Evolutionary conservation across 2,113 vertebrate genomes (phyloP).

Genomic region (Rhinichthys klamathensis): DNA sequence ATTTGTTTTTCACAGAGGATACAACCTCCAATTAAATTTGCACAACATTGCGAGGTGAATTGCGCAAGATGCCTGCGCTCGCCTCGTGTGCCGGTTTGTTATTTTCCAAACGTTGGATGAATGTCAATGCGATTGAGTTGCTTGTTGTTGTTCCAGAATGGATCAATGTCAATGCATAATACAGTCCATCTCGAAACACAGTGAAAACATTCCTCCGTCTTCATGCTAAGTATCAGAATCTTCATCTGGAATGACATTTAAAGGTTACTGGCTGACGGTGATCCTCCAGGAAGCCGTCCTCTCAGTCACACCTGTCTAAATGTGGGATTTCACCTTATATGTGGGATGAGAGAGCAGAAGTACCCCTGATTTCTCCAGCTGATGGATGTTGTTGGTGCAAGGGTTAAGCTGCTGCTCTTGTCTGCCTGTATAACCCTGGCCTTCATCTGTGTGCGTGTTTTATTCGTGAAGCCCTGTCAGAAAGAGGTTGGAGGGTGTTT

Average conservation of each 20-base stretch:
- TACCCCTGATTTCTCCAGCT: conserved; percentile 33
- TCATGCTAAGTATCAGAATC: conserved; percentile 34
- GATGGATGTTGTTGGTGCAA: conserved; percentile 52
- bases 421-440: conserved; percentile 33
- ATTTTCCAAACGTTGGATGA: conserved; percentile 30
- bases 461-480: conserved; percentile 53
- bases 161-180: conserved; percentile 41
- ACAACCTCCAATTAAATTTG: conserved; percentile 22
- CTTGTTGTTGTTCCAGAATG: conserved; percentile 39
- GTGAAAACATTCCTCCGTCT: conserved; percentile 14
- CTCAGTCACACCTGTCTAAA: conserved; percentile 54
- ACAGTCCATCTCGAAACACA: conserved; percentile 36
- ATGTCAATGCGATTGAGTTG: conserved; percentile 35
- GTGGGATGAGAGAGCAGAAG: conserved; percentile 29
- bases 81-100: not conserved
- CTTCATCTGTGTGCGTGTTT: conserved; percentile 30
- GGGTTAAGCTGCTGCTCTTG: conserved; percentile 58
- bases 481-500: conserved; percentile 48
- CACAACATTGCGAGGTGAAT: not conserved
- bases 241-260: conserved; percentile 56
- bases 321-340: conserved; percentile 35
- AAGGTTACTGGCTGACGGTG: conserved; percentile 43
- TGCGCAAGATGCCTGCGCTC: not conserved
- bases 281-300: conserved; percentile 33
- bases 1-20: conserved; percentile 29